phyloP scores from a whole-genome alignment of 2,888 invertebrate species.

The Ceriagrion tenellum region DNA sequence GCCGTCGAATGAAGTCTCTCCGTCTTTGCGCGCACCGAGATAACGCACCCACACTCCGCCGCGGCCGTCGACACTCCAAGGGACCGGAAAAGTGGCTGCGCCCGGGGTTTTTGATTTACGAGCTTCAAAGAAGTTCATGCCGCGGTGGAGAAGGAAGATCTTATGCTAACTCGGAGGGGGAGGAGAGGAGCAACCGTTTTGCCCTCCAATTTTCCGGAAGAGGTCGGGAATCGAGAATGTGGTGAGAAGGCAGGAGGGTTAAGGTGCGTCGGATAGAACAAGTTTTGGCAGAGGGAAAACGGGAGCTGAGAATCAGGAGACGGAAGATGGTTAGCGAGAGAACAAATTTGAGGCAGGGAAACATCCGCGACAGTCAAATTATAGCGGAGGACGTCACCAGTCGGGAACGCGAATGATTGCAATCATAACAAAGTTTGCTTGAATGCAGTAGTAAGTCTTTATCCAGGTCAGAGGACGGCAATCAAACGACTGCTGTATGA shows the following conservation, averaged over 20 bases:
- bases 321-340: background rate
- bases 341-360: background rate
- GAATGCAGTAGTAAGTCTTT: background rate
- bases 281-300: background rate
- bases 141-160: slow-evolving; percentile 19
- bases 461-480: background rate
- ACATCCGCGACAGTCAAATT: background rate
- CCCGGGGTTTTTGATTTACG: slow-evolving; percentile 49
- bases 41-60: slow-evolving; percentile 29
- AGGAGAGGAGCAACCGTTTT: background rate
- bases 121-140: slow-evolving; percentile 35
- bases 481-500: too few species aligned
- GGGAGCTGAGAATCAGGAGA: background rate
- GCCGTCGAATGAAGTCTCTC: background rate
- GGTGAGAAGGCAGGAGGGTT: background rate
- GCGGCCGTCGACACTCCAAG: slow-evolving; percentile 43
- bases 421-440: background rate
- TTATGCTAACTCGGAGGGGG: background rate
- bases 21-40: slow-evolving; percentile 27
- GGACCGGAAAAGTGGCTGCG: slow-evolving; percentile 61
- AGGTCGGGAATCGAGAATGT: background rate
- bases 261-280: background rate
- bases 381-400: background rate
- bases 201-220: slow-evolving; percentile 44
- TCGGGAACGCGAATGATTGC: background rate